Percentiles rank a stretch among this genome's conserved stretches.
Conservation (phyloP, 1,140 invertebrate species). For the Trachelipus rathkii region DNA sequence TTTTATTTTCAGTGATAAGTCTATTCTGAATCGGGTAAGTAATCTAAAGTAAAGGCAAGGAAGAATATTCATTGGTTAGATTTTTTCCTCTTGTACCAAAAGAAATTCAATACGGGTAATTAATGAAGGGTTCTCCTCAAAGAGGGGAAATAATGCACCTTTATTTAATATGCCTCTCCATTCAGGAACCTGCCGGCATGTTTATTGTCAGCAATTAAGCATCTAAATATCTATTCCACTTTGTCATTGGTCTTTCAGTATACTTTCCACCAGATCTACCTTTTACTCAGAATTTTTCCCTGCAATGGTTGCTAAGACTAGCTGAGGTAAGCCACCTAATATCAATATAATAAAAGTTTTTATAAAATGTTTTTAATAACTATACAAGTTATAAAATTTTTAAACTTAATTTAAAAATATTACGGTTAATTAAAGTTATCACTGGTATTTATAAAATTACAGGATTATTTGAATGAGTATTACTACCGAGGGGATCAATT, state of each 20-base stretch:
- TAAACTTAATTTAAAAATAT: too few relatives aligned
- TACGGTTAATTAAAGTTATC: too few relatives aligned
- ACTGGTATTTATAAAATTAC: slow-evolving; percentile 40
- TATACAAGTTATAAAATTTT: too few relatives aligned
- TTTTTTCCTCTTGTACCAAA: background rate
- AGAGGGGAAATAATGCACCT: background rate
- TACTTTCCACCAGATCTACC: background rate
- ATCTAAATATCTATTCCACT: background rate
- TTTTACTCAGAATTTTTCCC: background rate
- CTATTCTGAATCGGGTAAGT: too few relatives aligned
- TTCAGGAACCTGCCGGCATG: background rate
- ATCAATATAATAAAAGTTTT: too few relatives aligned
- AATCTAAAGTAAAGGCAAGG: background rate
- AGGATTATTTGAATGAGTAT: slow-evolving; percentile 68
- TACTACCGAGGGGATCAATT: slow-evolving; percentile 79
- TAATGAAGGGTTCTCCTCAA: background rate
- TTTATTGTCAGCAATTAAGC: slow-evolving; percentile 1
- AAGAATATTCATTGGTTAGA: background rate
- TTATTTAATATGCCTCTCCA: background rate
- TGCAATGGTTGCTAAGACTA: background rate
- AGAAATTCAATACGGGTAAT: background rate
- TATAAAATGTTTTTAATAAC: too few relatives aligned
- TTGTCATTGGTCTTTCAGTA: background rate
- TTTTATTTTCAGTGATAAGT: too few relatives aligned
- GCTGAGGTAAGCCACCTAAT: background rate